These are phyloP conservation scores for Ephialtes manifestator DNA, from an alignment of 2,888 invertebrate genomes.

Conservation along the genomic window DNA sequence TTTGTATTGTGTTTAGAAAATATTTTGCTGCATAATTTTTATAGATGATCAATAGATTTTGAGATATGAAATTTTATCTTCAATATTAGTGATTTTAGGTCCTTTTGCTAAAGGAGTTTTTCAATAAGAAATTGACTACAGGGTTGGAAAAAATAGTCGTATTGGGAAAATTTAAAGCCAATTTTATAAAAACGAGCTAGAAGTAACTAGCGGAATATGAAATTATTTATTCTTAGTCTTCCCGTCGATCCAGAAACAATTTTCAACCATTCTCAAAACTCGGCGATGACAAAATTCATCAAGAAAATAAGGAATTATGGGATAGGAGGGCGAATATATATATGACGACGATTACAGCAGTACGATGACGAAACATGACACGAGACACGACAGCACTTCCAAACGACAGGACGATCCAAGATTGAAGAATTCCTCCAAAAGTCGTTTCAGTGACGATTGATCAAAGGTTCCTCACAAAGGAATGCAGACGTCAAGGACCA, in stretches of 20 bases:
- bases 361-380: constrained; percentile 75
- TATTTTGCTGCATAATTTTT: no score
- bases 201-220: not conserved
- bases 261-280: constrained; percentile 45
- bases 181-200: not conserved
- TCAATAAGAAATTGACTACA: not conserved
- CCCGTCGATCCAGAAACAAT: constrained; percentile 57
- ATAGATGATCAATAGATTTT: not conserved
- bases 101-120: no score
- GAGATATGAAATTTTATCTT: not conserved
- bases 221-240: constrained; percentile 31
- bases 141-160: no score
- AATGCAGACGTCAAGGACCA: constrained; percentile 13
- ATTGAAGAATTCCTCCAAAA: constrained; percentile 72
- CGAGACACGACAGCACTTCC: constrained; percentile 73
- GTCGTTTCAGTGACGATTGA: constrained; percentile 50
- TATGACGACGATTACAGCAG: constrained; percentile 57
- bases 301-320: constrained; percentile 34
- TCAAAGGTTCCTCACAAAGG: constrained; percentile 40
- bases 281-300: constrained; percentile 50
- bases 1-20: not conserved
- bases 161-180: no score
- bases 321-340: constrained; percentile 26
- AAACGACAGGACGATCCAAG: constrained; percentile 74
- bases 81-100: no score